Conservation (phyloP, 2,113 vertebrate species). For the Peromyscus leucopus region DNA sequence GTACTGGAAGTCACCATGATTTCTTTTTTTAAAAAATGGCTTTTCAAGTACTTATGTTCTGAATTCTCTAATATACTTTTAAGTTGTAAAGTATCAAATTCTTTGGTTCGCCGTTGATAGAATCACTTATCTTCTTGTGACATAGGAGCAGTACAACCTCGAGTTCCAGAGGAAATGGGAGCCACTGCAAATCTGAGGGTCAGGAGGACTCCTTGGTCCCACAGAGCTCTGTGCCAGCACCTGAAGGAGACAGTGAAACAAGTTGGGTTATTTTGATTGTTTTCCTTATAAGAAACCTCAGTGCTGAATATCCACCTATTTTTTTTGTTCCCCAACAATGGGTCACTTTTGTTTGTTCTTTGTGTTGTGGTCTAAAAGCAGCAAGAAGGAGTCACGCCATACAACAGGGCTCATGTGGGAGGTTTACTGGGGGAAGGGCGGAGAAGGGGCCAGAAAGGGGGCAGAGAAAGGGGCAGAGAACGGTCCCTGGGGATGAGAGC, state of each 20-base stretch:
- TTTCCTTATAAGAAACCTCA: neutral
- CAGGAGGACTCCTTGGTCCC: slow-evolving; percentile 81
- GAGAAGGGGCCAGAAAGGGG: too few relatives aligned
- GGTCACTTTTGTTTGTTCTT: neutral
- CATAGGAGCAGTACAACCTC: slow-evolving; percentile 95
- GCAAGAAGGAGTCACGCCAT: too few relatives aligned
- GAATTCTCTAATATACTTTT: neutral
- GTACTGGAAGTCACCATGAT: neutral
- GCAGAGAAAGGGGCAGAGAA: too few relatives aligned
- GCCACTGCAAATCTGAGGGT: slow-evolving; percentile 89
- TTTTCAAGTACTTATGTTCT: slow-evolving; percentile 33
- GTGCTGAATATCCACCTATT: neutral
- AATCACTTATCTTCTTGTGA: neutral
- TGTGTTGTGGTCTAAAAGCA: too few relatives aligned
- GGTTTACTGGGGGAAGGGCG: too few relatives aligned
- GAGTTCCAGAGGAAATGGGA: slow-evolving; percentile 91
- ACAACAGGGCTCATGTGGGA: too few relatives aligned
- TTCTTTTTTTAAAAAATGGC: neutral
- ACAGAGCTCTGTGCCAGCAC: slow-evolving; percentile 73
- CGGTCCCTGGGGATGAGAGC: too few relatives aligned
- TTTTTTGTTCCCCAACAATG: neutral
- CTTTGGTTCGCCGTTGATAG: slow-evolving; percentile 15
- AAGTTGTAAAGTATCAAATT: slow-evolving; percentile 36
- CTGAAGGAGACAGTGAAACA: slow-evolving; percentile 83
- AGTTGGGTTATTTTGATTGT: slow-evolving; percentile 78